Evolutionary conservation across 2,797 vertebrate species (phyloP).

Genomic region (Enteromius paludinosus): DNA sequence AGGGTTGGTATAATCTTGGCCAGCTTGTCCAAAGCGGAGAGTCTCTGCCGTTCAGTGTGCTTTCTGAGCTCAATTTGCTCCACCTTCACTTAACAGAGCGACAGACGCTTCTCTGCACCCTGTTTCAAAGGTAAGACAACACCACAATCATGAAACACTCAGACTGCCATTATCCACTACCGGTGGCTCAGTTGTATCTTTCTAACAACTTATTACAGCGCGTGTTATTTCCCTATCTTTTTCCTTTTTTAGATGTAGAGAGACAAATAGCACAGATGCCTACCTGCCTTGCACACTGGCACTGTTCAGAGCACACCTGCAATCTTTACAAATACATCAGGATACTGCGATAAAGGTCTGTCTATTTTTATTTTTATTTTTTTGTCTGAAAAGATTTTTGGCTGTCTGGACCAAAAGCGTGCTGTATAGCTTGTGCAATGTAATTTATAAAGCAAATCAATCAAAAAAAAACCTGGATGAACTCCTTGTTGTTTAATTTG

Average conservation of each 20-base stretch:
- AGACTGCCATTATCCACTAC: conserved; percentile 3
- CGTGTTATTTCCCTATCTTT: background rate
- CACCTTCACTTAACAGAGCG: conserved; percentile 70
- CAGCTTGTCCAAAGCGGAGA: conserved; percentile 77
- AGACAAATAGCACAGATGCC: conserved; percentile 75
- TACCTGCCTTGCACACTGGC: conserved; percentile 83
- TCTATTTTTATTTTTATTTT: background rate
- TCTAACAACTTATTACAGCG: background rate
- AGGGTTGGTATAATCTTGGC: conserved; percentile 85
- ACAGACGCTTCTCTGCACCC: conserved; percentile 66
- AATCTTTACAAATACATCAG: conserved; percentile 70
- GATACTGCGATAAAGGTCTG: conserved; percentile 72
- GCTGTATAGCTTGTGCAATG: background rate
- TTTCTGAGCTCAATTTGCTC: conserved; percentile 75
- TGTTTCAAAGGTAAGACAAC: conserved; percentile 75
- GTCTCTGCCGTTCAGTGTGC: conserved; percentile 69
- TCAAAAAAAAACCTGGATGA: background rate
- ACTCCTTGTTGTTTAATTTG: background rate
- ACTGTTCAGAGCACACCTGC: conserved; percentile 73
- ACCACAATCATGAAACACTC: background rate
- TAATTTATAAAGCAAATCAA: background rate
- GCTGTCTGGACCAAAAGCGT: background rate
- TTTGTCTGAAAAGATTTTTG: background rate
- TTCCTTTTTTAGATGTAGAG: conserved; percentile 76
- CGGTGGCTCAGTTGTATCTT: background rate